Evolutionary conservation across 2,113 vertebrate species (phyloP), one percentile per base, ranked within the genome.

Genomic region (Dasyprocta punctata): DNA sequence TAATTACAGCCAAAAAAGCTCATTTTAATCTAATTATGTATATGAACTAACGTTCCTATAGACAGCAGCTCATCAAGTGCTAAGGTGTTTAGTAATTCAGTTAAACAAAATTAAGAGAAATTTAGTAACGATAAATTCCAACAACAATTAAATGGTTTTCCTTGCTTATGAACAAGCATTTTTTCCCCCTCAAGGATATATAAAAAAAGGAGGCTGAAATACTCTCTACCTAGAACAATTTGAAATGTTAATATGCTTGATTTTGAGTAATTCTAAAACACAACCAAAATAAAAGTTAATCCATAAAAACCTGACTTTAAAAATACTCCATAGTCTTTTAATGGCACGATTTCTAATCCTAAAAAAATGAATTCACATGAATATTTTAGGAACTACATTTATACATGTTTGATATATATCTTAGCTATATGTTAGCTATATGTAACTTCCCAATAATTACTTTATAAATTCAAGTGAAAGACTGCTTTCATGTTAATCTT

Each of bases 401-500:
- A 5, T 84, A 2, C 65, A 67, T 67, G 65, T 83, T 19, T 86
- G n/a, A 3, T 94, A 90, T 19, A 77, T 93, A 19, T 36, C 14
- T n/a, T 69, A n/a, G 36, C 4, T 80, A 2, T 60, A 61, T 67
- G 67, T 86, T 19, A 90, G 26, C 4, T 95, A 84, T 19, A 77
- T 93, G 93, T 33, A 7, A n/a, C 2, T 0, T 96, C 83, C n/a
- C 5, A 58, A 47, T 75, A 71, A 63, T 94, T 19, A 67, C 3
- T 14, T 94, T 94, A n/a, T 30, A 19, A 73, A 9, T 67, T 94
- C 12, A 86, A 60, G 41, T 84, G 54, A 97, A 86, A 61, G 33
- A 92, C 10, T 0, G 41, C 5, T 2, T 1, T 56, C 26, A 65
- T 95, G 2, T 69, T 22, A 52, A 1, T 85, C 6, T 93, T 93